Base-by-base conservation (phyloP, 2,888 invertebrate species). In the Drosophila silvestris region DNA sequence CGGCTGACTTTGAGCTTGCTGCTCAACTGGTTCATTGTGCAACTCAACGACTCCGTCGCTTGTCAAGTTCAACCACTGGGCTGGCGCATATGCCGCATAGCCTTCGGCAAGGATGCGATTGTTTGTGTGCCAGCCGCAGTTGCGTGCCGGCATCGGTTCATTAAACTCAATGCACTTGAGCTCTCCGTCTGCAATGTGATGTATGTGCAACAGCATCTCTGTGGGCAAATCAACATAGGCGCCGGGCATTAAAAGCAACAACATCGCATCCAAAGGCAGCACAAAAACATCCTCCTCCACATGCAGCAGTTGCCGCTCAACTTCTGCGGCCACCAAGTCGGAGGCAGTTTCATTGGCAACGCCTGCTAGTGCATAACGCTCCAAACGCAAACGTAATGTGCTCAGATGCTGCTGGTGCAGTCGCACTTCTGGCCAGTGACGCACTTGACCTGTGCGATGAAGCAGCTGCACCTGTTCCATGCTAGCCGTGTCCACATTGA, bases 81-180 rank as follows among this genome's bases (percentile, higher is more conserved):
- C 12, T 19, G 63, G 35, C 10, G 74, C 82, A 33, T 39, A 79
- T 1, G 81, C 77, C 16, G 73, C 67, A 33, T 79, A 77, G 3
- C 85, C 83, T 6, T 83, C 74, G 0, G 79, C 74, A 1, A 89
- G 28, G 2, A 93, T 50, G 5, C 75, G 70, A 28, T 80, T 83
- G 35, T 87, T 85, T 4, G 92, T 92, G 59, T 93, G 91, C 82
- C 91, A 89, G 1, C 93, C 93, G 19, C 86, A 86, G 19, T 85
- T 77, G 6, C 90, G 80, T 0, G 92, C 68, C 0, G 93, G 93
- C n/a, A 93, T 54, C 0, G 91, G 90, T 1, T 77, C 53, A 7
- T 91, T 61, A n/a, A 93, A 91, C 12, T 84, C 67, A 1, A 93
- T 59, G 10, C 59, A 59, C 57, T 86, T 90, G 37, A 63, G 7